These are phyloP conservation scores for Pachycephala philippinensis DNA, from an alignment of 2,113 vertebrate genomes.

Conservation along the genomic window DNA sequence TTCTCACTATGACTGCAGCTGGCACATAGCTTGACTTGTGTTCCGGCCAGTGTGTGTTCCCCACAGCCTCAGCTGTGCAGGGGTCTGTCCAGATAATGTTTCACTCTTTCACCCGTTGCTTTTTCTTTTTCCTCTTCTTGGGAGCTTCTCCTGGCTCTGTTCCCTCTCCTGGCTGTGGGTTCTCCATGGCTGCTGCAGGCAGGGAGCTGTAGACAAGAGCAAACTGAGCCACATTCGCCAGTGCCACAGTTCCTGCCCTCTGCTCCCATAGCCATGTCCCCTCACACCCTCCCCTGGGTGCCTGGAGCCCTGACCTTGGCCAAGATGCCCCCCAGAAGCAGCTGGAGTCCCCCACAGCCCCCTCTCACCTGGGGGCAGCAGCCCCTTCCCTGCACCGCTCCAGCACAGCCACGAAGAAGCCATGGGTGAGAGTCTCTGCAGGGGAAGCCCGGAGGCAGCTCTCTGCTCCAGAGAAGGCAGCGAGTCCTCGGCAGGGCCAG, in stretches of 20 bases:
- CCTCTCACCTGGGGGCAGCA: background rate
- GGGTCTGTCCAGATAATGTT: background rate
- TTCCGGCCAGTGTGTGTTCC: background rate
- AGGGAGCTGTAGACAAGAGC: background rate
- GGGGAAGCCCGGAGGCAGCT: constrained; percentile 86
- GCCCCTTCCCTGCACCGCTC: constrained; percentile 47
- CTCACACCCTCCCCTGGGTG: no score
- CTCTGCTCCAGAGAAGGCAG: constrained; percentile 70
- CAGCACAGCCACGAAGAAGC: constrained; percentile 91
- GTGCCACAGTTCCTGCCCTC: background rate
- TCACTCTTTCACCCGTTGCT: background rate
- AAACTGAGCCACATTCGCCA: background rate
- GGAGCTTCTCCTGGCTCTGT: background rate
- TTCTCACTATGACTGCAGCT: background rate
- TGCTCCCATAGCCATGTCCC: background rate
- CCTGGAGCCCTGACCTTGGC: background rate
- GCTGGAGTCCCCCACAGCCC: background rate
- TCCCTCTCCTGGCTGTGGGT: background rate
- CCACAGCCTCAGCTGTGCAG: background rate
- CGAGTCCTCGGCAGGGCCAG: constrained; percentile 85
- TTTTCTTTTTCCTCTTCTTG: constrained; percentile 46
- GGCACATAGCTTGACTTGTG: background rate
- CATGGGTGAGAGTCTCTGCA: constrained; percentile 78
- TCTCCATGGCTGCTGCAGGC: background rate
- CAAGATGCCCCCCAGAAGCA: background rate